Percentiles rank a stretch among this genome's conserved stretches.
Evolutionary conservation across 2,797 vertebrate species (phyloP).

Genomic region (Falco rusticolus): DNA sequence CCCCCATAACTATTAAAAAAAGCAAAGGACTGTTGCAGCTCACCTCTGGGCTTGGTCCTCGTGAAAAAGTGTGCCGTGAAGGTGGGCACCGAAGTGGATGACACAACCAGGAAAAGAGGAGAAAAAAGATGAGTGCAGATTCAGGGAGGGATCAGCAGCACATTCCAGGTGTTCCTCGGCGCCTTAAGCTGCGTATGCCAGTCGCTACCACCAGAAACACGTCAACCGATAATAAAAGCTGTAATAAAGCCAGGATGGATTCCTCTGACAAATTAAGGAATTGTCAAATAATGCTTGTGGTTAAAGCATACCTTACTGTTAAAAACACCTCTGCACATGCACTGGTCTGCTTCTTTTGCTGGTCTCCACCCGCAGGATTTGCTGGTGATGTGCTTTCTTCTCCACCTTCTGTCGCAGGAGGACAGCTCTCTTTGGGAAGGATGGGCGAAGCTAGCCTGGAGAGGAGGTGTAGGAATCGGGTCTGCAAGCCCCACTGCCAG

Average conservation of each 20-base stretch:
- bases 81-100: neutral
- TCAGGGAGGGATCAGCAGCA: rapidly evolving
- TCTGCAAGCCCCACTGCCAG: neutral
- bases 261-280: neutral
- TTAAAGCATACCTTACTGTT: neutral
- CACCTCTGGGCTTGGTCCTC: neutral
- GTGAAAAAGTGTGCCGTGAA: rapidly evolving
- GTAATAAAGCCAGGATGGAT: neutral
- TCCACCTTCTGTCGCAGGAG: neutral
- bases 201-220: neutral
- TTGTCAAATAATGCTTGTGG: neutral
- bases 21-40: neutral
- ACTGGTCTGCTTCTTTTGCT: neutral
- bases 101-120: neutral
- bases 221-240: neutral
- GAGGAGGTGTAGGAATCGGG: neutral
- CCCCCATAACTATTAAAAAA: neutral
- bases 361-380: neutral
- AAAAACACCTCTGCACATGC: neutral
- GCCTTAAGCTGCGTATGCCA: rapidly evolving
- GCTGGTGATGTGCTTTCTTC: neutral
- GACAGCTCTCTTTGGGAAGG: neutral
- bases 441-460: neutral
- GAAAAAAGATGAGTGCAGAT: neutral
- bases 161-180: neutral